Evolutionary conservation across 2,797 vertebrate genomes (phyloP).

Genomic region (Sternarchorhynchus goeldii): DNA sequence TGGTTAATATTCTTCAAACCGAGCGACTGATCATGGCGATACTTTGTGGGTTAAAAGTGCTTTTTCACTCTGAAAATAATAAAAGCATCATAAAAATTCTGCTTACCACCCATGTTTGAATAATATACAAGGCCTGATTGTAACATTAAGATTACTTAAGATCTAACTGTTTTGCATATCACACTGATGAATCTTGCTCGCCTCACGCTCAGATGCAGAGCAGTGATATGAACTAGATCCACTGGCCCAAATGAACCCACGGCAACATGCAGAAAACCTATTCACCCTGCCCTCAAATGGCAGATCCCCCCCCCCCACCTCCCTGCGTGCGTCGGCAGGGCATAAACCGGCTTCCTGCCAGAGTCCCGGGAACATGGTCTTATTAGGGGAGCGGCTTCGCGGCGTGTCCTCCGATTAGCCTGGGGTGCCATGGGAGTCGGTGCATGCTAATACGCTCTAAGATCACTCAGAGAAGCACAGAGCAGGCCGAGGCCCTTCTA

Average conservation of each 20-base stretch:
- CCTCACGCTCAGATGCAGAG: too few species aligned
- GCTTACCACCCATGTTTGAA: too few species aligned
- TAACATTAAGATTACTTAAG: too few species aligned
- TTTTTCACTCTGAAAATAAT: too few species aligned
- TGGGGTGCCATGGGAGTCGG: slow-evolving; percentile 14
- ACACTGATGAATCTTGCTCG: too few species aligned
- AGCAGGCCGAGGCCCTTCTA: not conserved
- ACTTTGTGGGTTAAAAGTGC: too few species aligned
- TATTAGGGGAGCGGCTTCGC: slow-evolving; percentile 36
- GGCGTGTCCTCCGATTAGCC: slow-evolving; percentile 22
- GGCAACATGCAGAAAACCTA: not conserved
- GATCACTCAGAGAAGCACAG: slow-evolving; percentile 33
- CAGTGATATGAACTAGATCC: too few species aligned
- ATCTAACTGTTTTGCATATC: too few species aligned
- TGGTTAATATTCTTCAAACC: slow-evolving; percentile 26
- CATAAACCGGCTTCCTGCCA: slow-evolving; percentile 4
- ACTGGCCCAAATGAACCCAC: too few species aligned
- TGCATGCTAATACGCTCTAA: slow-evolving; percentile 42
- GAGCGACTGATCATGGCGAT: not conserved
- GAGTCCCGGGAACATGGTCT: slow-evolving; percentile 23
- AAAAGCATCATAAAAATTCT: too few species aligned
- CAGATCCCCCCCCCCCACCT: slow-evolving; percentile 5
- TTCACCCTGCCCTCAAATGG: slow-evolving; percentile 9
- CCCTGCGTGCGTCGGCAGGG: too few species aligned
- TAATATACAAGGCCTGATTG: too few species aligned